phyloP scores from a whole-genome alignment of 2,113 vertebrate genomes.

The Trogon melanurus region DNA sequence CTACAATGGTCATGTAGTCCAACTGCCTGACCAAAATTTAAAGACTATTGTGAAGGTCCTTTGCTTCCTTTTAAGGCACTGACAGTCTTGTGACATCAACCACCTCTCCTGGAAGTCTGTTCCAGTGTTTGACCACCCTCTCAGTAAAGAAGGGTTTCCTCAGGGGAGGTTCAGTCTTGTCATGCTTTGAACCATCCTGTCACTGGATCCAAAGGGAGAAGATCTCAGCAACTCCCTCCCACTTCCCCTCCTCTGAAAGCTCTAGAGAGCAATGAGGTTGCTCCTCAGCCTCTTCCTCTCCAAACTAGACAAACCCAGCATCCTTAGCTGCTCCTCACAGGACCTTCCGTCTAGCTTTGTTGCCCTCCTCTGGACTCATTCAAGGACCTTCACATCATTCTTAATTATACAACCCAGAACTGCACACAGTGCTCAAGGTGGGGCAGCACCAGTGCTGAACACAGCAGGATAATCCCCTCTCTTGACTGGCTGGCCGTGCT shows the following conservation, averaged over 20 bases:
- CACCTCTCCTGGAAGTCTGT: background rate
- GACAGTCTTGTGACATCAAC: rapidly evolving
- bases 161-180: background rate
- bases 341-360: background rate
- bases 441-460: rapidly evolving
- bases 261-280: background rate
- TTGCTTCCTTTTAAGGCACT: background rate
- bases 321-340: background rate
- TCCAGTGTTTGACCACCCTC: background rate
- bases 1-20: rapidly evolving
- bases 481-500: background rate
- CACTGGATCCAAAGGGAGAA: background rate
- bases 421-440: background rate
- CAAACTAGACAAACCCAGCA: background rate
- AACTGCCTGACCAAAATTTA: background rate
- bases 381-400: background rate
- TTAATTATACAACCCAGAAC: background rate
- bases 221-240: background rate
- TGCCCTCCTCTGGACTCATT: background rate
- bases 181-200: background rate
- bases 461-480: background rate
- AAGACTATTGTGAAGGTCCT: background rate
- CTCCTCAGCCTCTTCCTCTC: background rate
- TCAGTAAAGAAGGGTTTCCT: background rate
- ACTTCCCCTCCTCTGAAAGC: background rate